Base-by-base conservation (phyloP, 2,113 vertebrate species). In the Bagarius yarrelli region DNA sequence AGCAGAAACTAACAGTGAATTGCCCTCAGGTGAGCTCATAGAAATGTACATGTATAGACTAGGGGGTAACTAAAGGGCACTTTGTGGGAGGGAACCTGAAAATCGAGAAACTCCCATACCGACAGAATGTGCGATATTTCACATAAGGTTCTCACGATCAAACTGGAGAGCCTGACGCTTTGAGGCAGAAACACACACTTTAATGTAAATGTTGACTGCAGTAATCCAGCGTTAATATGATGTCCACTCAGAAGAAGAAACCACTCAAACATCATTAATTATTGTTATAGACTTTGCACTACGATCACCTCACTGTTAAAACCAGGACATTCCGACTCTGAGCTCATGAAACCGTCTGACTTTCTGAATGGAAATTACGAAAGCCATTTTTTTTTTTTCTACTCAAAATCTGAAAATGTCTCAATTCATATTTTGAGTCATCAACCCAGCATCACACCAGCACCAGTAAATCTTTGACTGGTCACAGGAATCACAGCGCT, bases 401-500 rank as follows among this genome's bases (percentile, higher is more conserved):
- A 25, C 67, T 25, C 13, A 15, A 6, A 69, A n/a, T 32, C 73
- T 76, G 53, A 34, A 59, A 23, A 44, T 18, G 1, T 40, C 13
- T 36, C 55, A 36, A 14, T 15, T 21, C 0, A 13, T n/a, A 34
- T 55, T 74, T 23, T n/a, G n/a, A 57, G 30, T 32, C 52, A 36
- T 56, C 25, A 70, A 50, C 23, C 40, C n/a, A 16, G 21, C 21
- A 15, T 67, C 15, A 67, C 36, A 76, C 55, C 5, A 57, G 34
- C 34, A 74, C 72, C 56, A 0, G 53, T 74, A 34, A 55, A 34
- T 55, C 34, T 76, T 36, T 40, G 55, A 59, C 73, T 76, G 52
- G 34, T 76, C n/a, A 27, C 1, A 47, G 36, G 55, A 15, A 44
- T 27, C 34, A 44, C 21, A 47, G 25, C 11, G 52, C n/a, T n/a